phyloP scores from a whole-genome alignment of 2,113 vertebrate species.

The Hippocampus zosterae region DNA sequence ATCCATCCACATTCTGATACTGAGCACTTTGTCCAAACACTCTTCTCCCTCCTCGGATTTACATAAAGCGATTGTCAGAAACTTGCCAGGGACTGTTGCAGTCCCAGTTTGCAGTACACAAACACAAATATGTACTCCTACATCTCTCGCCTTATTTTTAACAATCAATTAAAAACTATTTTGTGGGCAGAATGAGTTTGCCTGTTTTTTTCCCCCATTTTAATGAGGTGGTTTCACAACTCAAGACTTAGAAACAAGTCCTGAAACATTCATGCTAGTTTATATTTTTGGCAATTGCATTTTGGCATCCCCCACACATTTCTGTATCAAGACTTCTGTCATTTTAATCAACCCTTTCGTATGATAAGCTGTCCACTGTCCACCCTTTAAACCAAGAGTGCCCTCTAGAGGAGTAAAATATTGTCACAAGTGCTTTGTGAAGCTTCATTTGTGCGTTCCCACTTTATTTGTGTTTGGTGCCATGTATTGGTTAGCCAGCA shows the following conservation, averaged over 20 bases:
- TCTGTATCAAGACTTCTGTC: too few species aligned
- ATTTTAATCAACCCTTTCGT: too few species aligned
- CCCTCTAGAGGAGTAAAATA: too few species aligned
- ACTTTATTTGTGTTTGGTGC: too few species aligned
- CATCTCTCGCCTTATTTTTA: conserved; percentile 61
- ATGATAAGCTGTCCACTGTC: too few species aligned
- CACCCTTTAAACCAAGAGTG: too few species aligned
- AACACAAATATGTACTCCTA: conserved; percentile 27
- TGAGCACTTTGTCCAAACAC: not conserved
- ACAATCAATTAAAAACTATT: conserved; percentile 59
- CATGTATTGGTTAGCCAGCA: too few species aligned
- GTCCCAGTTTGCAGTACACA: conserved; percentile 5
- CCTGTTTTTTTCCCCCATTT: conserved; percentile 9
- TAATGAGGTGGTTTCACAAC: not conserved
- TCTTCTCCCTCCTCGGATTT: not conserved
- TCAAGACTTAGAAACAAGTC: not conserved
- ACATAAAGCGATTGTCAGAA: conserved; percentile 8
- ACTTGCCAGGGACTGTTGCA: conserved; percentile 9
- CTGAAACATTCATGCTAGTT: too few species aligned
- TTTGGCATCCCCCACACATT: too few species aligned
- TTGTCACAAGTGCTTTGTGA: too few species aligned
- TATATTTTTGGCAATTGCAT: too few species aligned
- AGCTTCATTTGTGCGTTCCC: too few species aligned
- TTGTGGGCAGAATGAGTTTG: conserved; percentile 30
- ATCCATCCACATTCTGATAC: not conserved